phyloP scores from a whole-genome alignment of 2,888 invertebrate species.

The Lycia hirtaria region DNA sequence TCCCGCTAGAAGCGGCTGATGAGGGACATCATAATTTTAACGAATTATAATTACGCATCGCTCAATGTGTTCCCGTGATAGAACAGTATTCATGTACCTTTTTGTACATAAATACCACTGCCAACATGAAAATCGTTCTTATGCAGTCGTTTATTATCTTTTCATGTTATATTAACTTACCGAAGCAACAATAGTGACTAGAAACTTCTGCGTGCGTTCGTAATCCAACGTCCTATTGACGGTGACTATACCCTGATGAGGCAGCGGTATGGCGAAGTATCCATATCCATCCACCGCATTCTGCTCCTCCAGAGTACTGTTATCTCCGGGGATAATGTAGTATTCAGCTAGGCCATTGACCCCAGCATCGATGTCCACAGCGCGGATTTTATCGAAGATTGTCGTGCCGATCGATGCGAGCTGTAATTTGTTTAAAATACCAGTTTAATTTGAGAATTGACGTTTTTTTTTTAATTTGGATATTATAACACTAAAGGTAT shows the following conservation, averaged over 20 bases:
- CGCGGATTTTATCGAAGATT: slow-evolving; percentile 92
- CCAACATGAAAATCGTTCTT: too few relatives aligned
- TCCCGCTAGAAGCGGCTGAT: too few relatives aligned
- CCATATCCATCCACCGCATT: slow-evolving; percentile 92
- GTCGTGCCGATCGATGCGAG: slow-evolving; percentile 94
- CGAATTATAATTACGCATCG: too few relatives aligned
- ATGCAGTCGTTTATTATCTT: too few relatives aligned
- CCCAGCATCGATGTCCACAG: slow-evolving; percentile 93
- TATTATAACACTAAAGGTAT: too few relatives aligned
- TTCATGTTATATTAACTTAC: slow-evolving; percentile 84
- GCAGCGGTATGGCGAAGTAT: slow-evolving; percentile 93
- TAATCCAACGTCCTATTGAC: slow-evolving; percentile 94
- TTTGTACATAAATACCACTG: too few relatives aligned
- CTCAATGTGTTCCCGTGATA: too few relatives aligned
- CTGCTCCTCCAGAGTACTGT: slow-evolving; percentile 67
- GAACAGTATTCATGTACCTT: too few relatives aligned
- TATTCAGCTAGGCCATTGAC: slow-evolving; percentile 96
- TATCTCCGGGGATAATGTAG: slow-evolving; percentile 90
- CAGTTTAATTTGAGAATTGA: too few relatives aligned
- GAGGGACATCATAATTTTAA: too few relatives aligned
- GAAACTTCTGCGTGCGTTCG: slow-evolving; percentile 94
- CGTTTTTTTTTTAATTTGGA: too few relatives aligned
- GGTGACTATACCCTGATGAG: slow-evolving; percentile 95
- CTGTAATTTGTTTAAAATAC: slow-evolving; percentile 80
- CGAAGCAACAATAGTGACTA: slow-evolving; percentile 94